Conservation (phyloP, 2,888 invertebrate species). For the Leptinotarsa tumamoca region DNA sequence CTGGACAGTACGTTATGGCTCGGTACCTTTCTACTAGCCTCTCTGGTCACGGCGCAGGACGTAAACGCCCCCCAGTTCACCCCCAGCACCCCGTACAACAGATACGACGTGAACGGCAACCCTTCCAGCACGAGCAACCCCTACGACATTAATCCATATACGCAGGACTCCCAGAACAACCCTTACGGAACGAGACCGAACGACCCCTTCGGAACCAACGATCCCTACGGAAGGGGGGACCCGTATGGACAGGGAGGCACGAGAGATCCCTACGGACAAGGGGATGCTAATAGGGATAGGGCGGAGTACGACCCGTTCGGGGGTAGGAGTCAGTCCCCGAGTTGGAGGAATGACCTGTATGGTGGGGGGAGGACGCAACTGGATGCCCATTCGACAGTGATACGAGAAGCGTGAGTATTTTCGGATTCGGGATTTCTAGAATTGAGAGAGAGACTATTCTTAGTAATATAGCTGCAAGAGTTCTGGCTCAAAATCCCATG, state of each 20-base stretch:
- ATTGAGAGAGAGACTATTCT: too few relatives aligned
- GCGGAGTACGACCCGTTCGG: constrained; percentile 39
- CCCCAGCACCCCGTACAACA: constrained; percentile 43
- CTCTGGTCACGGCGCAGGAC: constrained; percentile 54
- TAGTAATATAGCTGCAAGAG: too few relatives aligned
- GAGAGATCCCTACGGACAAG: constrained; percentile 34
- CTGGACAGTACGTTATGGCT: constrained; percentile 16
- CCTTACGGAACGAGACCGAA: neutral
- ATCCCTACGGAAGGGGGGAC: constrained; percentile 19
- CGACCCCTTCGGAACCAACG: constrained; percentile 2
- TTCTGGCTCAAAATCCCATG: too few relatives aligned
- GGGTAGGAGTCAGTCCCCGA: constrained; percentile 38
- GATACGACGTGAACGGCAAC: constrained; percentile 48
- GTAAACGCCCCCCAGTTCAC: constrained; percentile 43
- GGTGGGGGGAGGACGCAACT: constrained; percentile 37
- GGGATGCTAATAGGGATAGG: constrained; percentile 32
- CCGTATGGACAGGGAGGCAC: constrained; percentile 30
- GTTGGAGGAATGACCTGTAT: constrained; percentile 46
- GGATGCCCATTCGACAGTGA: constrained; percentile 54
- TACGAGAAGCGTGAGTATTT: constrained; percentile 60
- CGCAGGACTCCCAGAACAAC: constrained; percentile 30
- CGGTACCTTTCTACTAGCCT: constrained; percentile 48
- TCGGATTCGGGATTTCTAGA: neutral
- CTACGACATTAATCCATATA: constrained; percentile 46
- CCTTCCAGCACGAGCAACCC: constrained; percentile 46